These are phyloP conservation scores for Sitobion miscanthi DNA, from an alignment of 1,140 invertebrate species.

Conservation along the genomic window DNA sequence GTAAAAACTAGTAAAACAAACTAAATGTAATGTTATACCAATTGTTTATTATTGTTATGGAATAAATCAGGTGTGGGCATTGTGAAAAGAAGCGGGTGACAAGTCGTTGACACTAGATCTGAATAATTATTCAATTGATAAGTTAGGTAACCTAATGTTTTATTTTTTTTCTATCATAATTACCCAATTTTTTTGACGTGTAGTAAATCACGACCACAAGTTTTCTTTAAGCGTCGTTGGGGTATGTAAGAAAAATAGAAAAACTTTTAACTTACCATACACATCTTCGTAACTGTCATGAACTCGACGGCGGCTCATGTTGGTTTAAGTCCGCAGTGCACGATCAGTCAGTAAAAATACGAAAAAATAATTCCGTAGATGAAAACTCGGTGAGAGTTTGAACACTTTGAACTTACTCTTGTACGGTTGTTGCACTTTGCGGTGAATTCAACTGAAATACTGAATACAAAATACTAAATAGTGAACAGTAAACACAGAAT, in stretches of 20 bases:
- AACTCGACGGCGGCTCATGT: constrained; percentile 46
- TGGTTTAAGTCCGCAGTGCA: background rate
- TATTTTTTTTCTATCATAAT: background rate
- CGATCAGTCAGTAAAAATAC: background rate
- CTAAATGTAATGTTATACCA: too few species aligned
- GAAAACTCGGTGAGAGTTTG: too few species aligned
- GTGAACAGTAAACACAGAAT: background rate
- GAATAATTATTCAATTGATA: too few species aligned
- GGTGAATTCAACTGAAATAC: background rate
- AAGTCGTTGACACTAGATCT: background rate
- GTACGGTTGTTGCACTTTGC: too few species aligned
- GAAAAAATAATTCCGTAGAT: background rate
- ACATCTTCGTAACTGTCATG: constrained; percentile 46
- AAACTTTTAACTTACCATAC: constrained; percentile 17
- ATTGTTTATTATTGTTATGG: background rate
- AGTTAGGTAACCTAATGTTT: background rate
- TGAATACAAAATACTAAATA: background rate
- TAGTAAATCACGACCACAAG: background rate
- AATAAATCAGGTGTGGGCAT: background rate
- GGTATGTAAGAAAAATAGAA: background rate
- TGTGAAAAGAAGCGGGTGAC: too few species aligned
- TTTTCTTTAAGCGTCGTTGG: background rate
- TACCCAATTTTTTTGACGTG: background rate
- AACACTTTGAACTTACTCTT: too few species aligned
- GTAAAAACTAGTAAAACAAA: too few species aligned